Conservation (phyloP, 2,888 invertebrate species). For the Parnassius smintheus region DNA sequence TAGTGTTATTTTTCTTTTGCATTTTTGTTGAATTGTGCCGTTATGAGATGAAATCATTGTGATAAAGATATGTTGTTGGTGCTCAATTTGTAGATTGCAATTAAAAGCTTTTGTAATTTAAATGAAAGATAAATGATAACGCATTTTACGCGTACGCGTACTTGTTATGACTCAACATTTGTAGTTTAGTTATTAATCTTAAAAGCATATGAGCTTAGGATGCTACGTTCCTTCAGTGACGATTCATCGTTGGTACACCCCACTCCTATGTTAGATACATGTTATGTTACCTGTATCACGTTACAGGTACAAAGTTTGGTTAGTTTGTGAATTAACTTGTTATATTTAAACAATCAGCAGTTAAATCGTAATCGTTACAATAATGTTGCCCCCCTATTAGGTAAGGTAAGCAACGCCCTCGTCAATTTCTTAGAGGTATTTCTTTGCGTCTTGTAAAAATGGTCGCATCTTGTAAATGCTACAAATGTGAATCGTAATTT, state of each 20-base stretch:
- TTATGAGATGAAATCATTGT: conserved; percentile 41
- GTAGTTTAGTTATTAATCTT: too few relatives aligned
- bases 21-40: conserved; percentile 35
- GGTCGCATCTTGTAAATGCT: too few relatives aligned
- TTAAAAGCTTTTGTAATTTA: too few relatives aligned
- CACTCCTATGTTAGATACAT: background rate
- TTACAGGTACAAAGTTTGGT: background rate
- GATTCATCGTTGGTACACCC: too few relatives aligned
- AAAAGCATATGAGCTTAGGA: too few relatives aligned
- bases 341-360: conserved; percentile 5
- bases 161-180: too few relatives aligned
- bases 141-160: too few relatives aligned
- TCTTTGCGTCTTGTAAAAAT: background rate
- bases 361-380: conserved; percentile 25
- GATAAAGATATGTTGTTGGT: conserved; percentile 28
- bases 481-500: too few relatives aligned
- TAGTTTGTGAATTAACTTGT: conserved; percentile 18
- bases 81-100: too few relatives aligned
- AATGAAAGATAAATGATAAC: too few relatives aligned
- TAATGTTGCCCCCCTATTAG: conserved; percentile 25
- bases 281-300: conserved; percentile 2
- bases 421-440: background rate
- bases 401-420: conserved; percentile 25
- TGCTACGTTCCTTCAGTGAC: too few relatives aligned
- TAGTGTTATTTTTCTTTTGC: conserved; percentile 41